Evolutionary conservation across 1,140 invertebrate species (phyloP), one percentile per base, ranked within the genome.

Genomic region (Diabrotica undecimpunctata): DNA sequence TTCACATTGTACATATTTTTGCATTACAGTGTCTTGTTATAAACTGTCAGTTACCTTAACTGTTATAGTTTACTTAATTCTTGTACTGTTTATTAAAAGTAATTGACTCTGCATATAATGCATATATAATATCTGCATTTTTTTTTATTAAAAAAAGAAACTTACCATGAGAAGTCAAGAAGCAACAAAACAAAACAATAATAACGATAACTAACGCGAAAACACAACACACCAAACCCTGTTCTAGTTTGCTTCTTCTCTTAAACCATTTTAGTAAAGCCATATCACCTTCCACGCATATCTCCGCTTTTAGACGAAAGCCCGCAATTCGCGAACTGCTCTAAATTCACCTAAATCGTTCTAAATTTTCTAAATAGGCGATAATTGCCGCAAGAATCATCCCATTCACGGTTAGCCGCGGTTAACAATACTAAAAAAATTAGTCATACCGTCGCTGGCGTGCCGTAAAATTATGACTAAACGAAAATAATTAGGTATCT

Each of bases 171-270:
- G 35, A 12, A n/a, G 51, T 25, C 5, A 62, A 7, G n/a, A 62
- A 62, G 54, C 51, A 39, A 38, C 35, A 39, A 41, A 62, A 54
- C 25, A 62, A 36, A 54, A 54, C n/a, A n/a, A 62, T 38, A n/a
- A 54, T 50, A n/a, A 54, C 35, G 5, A 54, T 11, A 37, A 35
- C 7, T 52, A 70, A 54, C 5, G 61, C 13, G 13, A 56, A 39
- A 10, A 68, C 37, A 41, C 46, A 64, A 46, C 66, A 54, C 13
- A 69, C 52, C 7, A 67, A 50, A 11, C 56, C 53, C 54, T 70
- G 67, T 14, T 67, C 65, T 5, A 64, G 38, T 39, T 57, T 67
- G 14, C 52, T 67, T 6, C 52, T 14, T 12, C 54, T 67, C 11
- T 54, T 7, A 11, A 63, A 64, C 50, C 41, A 63, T 12, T 37